Evolutionary conservation across 2,888 invertebrate genomes (phyloP), one percentile per base, ranked within the genome.

Genomic region (Aspidiotus destructor): DNA sequence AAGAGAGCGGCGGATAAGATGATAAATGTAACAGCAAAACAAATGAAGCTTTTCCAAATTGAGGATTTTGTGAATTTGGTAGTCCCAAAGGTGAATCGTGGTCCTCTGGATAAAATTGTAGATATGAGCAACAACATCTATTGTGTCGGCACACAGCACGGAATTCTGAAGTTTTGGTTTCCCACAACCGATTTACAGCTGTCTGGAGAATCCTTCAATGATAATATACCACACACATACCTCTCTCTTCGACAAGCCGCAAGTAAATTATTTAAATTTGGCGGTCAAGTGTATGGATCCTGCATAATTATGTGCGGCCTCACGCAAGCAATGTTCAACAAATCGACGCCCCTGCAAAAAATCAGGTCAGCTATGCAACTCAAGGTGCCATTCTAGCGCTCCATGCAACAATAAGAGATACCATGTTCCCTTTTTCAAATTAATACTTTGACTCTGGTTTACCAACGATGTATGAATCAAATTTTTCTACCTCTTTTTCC

Each of bases 371-470:
- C 48, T 44, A 13, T 44, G 48, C 48, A 44, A 44, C 48, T 44
- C 48, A 44, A 44, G 48, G 48, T 44, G 48, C 48, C 48, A 44
- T 44, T 44, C 48, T 13, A 44, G 48, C 13, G 48, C 48, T 44
- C 48, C 48, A 44, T 44, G 48, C 13, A 44, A 44, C 48, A 44
- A 44, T 44, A 44, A 44, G 48, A 10, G 48, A 44, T 44, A 44
- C 48, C 48, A 44, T 44, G 48, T 44, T 44, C 48, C 48, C 48
- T 44, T n/a, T n/a, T n/a, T n/a, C n/a, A n/a, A n/a, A n/a, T n/a
- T n/a, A n/a, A n/a, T n/a, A n/a, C n/a, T n/a, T n/a, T n/a, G n/a
- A n/a, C n/a, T n/a, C n/a, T n/a, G n/a, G n/a, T n/a, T n/a, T n/a
- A n/a, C n/a, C n/a, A n/a, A n/a, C n/a, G n/a, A n/a, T n/a, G n/a